These are phyloP conservation scores for Zeus faber DNA, from an alignment of 2,113 vertebrate genomes.

Conservation along the genomic window DNA sequence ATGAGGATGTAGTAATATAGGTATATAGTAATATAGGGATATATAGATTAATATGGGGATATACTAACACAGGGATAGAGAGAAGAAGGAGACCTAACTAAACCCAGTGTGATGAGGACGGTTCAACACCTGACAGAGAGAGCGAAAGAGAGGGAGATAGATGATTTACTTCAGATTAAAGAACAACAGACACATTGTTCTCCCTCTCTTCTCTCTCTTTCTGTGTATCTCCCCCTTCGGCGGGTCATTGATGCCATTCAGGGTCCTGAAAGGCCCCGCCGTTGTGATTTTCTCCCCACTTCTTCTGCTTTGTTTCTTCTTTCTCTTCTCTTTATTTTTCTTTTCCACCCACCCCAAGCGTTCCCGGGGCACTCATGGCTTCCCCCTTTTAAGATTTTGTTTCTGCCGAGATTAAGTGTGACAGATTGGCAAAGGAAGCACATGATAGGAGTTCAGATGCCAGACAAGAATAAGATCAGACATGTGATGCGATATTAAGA, in stretches of 20 bases:
- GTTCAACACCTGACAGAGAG: conserved; percentile 60
- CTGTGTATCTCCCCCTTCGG: conserved; percentile 59
- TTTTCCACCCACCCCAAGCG: conserved; percentile 44
- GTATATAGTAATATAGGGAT: too few relatives aligned
- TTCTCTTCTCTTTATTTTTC: conserved; percentile 32
- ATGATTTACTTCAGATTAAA: conserved; percentile 69
- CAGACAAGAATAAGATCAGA: conserved; percentile 76
- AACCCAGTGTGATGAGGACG: neutral
- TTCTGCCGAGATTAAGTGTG: conserved; percentile 73
- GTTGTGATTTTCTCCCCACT: conserved; percentile 60
- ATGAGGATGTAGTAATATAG: too few relatives aligned
- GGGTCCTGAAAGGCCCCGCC: conserved; percentile 59
- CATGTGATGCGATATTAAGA: conserved; percentile 78
- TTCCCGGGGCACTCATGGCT: conserved; percentile 53
- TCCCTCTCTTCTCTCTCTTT: conserved; percentile 55
- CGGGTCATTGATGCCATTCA: conserved; percentile 69
- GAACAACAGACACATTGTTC: conserved; percentile 68
- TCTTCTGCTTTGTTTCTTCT: conserved; percentile 53
- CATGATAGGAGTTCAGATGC: conserved; percentile 76
- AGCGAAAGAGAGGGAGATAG: conserved; percentile 38
- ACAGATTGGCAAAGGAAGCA: conserved; percentile 76
- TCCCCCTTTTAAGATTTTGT: conserved; percentile 60
- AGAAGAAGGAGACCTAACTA: conserved; percentile 1
- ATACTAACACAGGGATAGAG: too few relatives aligned
- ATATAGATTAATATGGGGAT: too few relatives aligned